Evolutionary conservation across 2,888 invertebrate genomes (phyloP), one percentile per base, ranked within the genome.

Genomic region (Galerucella nymphaeae): DNA sequence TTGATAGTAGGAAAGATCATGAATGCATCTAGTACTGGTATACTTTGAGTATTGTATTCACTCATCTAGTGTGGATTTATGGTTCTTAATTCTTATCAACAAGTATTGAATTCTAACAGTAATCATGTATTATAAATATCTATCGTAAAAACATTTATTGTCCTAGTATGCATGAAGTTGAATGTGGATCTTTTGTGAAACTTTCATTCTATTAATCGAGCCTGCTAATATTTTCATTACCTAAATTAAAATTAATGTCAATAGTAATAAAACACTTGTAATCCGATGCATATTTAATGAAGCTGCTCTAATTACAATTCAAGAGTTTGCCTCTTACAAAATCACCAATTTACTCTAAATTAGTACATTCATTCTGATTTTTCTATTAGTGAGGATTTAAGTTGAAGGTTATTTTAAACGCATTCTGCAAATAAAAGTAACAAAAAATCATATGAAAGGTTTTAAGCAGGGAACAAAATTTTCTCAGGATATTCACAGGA

Each of bases 231-330:
- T 14, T 59, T 30, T 59, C 18, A 59, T 59, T 59, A 59, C 59
- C 18, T 11, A 59, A 59, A 59, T 59, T 59, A 59, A 59, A 59
- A 59, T 30, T 13, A 38, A 59, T 59, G 59, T 30, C 14, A 59
- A 8, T 4, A 11, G 18, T 20, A 55, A 55, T 59, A 2, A 38
- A 59, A 59, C 23, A 59, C 23, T 23, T 20, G 59, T 59, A 59
- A 59, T 59, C 30, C 59, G 5, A 20, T 59, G n/a, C 6, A 20
- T 13, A 6, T 2, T n/a, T 30, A 59, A 59, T 59, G 59, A 59
- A 16, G 59, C 13, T n/a, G 59, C 13, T 59, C 38, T 59, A 59
- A 30, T 59, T 59, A 30, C 59, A 30, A 59, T 30, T n/a, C 59
- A 59, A 59, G 30, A 30, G 59, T 8, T 14, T 38, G 23, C 23